A percentile compares a stretch with the other conserved stretches of the same genome.
Conservation (phyloP, 2,888 invertebrate genomes). For the Furcula furcula region DNA sequence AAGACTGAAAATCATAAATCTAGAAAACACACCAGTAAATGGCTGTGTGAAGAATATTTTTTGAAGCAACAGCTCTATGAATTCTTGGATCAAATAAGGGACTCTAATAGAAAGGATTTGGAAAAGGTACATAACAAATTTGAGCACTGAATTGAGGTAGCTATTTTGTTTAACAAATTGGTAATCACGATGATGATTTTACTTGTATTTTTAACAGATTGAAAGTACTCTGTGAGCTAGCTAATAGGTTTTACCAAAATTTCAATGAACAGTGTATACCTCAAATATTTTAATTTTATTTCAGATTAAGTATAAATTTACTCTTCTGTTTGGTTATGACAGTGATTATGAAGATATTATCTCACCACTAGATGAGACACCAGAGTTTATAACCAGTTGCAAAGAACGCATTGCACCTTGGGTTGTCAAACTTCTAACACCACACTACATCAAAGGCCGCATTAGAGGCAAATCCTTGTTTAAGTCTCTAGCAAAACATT, state of each 20-base stretch:
- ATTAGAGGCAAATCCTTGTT: conserved; percentile 83
- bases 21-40: conserved; percentile 51
- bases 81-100: conserved; percentile 64
- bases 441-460: conserved; percentile 81
- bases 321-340: conserved; percentile 74
- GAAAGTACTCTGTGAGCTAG: no score
- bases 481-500: conserved; percentile 82
- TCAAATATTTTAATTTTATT: conserved; percentile 29
- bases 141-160: no score
- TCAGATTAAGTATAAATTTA: conserved; percentile 67
- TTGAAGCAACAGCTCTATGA: conserved; percentile 62
- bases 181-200: no score
- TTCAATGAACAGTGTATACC: no score
- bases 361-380: conserved; percentile 76
- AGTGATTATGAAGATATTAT: conserved; percentile 77
- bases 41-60: conserved; percentile 74
- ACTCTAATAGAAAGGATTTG: conserved; percentile 46
- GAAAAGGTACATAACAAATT: background rate
- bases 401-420: conserved; percentile 82
- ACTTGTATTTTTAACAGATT: no score
- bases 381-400: conserved; percentile 76
- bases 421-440: conserved; percentile 83
- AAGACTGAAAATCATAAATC: conserved; percentile 30
- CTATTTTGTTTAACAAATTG: no score
- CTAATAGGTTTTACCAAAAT: no score